A percentile compares a stretch with the other conserved stretches of the same genome.
These are phyloP conservation scores for Mayetiola destructor DNA, from an alignment of 2,888 invertebrate species.

Conservation along the genomic window DNA sequence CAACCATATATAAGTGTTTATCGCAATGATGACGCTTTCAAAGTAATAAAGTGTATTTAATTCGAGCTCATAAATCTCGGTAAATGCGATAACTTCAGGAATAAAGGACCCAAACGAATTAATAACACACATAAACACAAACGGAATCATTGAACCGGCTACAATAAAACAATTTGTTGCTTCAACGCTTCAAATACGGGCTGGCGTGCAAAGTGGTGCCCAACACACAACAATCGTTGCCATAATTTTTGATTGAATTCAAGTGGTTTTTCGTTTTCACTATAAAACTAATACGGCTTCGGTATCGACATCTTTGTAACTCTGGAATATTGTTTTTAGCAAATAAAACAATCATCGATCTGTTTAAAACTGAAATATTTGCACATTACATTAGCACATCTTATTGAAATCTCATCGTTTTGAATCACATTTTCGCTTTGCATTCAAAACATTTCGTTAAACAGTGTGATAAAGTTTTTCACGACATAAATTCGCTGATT, in stretches of 20 bases:
- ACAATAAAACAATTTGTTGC: slow-evolving; percentile 10
- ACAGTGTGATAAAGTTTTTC: no score
- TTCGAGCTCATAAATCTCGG: slow-evolving; percentile 5
- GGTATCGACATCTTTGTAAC: background rate
- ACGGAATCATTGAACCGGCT: background rate
- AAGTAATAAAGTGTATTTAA: slow-evolving; percentile 9
- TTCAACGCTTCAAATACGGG: background rate
- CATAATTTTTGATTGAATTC: background rate
- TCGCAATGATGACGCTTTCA: background rate
- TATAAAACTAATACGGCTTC: background rate
- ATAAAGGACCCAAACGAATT: background rate
- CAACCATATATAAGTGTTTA: background rate
- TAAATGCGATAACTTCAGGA: slow-evolving; percentile 9
- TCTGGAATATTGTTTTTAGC: no score
- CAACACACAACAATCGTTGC: background rate
- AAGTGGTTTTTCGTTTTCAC: background rate
- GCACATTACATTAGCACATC: no score
- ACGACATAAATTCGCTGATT: no score
- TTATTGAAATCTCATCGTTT: no score
- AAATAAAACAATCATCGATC: no score
- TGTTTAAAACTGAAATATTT: no score
- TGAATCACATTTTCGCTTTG: no score
- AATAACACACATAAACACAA: background rate
- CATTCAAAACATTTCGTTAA: no score
- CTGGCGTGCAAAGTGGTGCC: background rate